phyloP scores from a whole-genome alignment of 2,888 invertebrate species.

The Plemyria rubiginata region DNA sequence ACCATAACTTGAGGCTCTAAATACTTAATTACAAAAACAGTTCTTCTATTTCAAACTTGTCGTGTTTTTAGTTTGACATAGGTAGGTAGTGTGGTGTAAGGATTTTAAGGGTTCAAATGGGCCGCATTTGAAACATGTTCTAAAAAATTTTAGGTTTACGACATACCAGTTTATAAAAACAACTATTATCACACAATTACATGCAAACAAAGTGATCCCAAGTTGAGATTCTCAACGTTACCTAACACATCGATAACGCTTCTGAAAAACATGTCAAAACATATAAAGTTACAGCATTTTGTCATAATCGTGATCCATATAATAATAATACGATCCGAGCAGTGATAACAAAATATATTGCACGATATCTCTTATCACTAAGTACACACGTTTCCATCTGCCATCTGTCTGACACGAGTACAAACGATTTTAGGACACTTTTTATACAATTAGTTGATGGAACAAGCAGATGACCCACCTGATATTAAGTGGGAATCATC shows the following conservation, averaged over 20 bases:
- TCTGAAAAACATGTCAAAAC: conserved; percentile 9
- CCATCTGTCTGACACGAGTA: background rate
- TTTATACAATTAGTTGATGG: too few species aligned
- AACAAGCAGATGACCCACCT: too few species aligned
- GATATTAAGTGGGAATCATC: too few species aligned
- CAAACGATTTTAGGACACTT: background rate
- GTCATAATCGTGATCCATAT: background rate
- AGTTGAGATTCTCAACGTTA: background rate
- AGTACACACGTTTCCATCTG: background rate
- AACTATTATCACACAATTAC: background rate
- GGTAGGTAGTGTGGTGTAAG: too few species aligned
- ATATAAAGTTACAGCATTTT: background rate
- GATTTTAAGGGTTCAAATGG: too few species aligned
- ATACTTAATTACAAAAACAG: too few species aligned
- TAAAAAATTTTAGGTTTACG: too few species aligned
- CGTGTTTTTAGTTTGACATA: too few species aligned
- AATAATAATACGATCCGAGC: background rate
- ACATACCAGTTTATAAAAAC: too few species aligned
- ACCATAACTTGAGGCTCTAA: too few species aligned
- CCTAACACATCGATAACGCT: conserved; percentile 1
- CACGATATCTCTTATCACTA: background rate
- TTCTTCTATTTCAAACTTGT: too few species aligned
- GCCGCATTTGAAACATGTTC: too few species aligned
- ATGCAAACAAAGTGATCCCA: background rate
- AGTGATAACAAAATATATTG: conserved; percentile 1